phyloP scores from a whole-genome alignment of 2,113 vertebrate genomes.

The Sylvietta virens region DNA sequence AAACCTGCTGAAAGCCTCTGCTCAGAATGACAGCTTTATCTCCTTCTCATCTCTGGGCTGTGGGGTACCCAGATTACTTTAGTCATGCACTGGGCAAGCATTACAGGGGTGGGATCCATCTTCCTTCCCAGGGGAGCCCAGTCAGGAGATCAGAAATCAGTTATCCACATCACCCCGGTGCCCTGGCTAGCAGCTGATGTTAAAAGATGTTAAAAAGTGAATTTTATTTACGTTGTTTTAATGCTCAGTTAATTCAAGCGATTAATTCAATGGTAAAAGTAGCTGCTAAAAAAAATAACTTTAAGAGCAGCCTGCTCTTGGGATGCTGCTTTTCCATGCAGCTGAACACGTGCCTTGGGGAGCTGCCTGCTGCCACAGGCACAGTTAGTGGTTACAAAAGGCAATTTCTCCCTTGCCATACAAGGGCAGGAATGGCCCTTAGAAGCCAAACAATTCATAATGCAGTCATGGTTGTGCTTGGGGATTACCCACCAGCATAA shows the following conservation, averaged over 20 bases:
- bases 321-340: background rate
- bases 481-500: background rate
- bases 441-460: conserved; percentile 1
- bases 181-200: background rate
- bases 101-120: background rate
- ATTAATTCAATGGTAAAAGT: background rate
- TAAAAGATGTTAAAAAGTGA: background rate
- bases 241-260: background rate
- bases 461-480: background rate
- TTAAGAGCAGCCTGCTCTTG: background rate
- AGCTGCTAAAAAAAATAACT: background rate
- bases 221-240: background rate
- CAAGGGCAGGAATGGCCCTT: conserved; percentile 33
- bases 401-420: background rate
- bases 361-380: background rate
- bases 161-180: background rate
- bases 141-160: background rate
- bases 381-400: background rate
- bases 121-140: background rate
- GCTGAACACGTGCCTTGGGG: background rate
- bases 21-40: background rate
- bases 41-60: background rate
- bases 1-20: background rate
- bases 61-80: background rate
- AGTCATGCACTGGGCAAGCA: background rate